Conservation (phyloP, 1,140 invertebrate species). For the Phymorhynchus buccinoides region DNA sequence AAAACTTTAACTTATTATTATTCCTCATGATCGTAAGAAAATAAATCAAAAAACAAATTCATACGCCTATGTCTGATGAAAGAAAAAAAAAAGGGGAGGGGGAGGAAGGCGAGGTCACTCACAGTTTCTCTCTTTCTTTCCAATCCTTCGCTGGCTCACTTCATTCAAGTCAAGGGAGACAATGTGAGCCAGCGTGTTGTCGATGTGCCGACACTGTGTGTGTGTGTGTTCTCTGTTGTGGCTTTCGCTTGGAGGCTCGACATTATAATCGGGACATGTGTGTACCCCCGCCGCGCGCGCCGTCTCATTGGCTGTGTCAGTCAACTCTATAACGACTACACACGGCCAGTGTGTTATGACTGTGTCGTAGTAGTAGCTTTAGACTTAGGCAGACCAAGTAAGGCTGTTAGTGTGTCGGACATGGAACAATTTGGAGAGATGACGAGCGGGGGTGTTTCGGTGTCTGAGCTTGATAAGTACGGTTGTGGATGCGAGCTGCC, state of each 20-base stretch:
- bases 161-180: conserved; percentile 29
- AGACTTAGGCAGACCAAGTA: conserved; percentile 23
- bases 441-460: conserved; percentile 6
- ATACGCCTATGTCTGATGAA: not conserved
- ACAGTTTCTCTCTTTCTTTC: conserved; percentile 39
- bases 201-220: conserved; percentile 21
- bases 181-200: conserved; percentile 35
- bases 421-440: conserved; percentile 12
- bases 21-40: too few relatives aligned
- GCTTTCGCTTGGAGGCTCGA: conserved; percentile 15
- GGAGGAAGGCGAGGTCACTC: conserved; percentile 28
- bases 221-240: conserved; percentile 36
- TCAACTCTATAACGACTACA: too few relatives aligned
- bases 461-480: not conserved
- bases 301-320: conserved; percentile 28
- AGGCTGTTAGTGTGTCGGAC: not conserved
- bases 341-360: conserved; percentile 26
- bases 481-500: not conserved
- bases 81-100: too few relatives aligned
- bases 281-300: conserved; percentile 22
- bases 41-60: too few relatives aligned
- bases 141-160: conserved; percentile 30
- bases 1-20: too few relatives aligned
- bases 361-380: too few relatives aligned
- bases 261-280: not conserved